Conservation (phyloP, 2,113 vertebrate species). For the Mixornis gularis region DNA sequence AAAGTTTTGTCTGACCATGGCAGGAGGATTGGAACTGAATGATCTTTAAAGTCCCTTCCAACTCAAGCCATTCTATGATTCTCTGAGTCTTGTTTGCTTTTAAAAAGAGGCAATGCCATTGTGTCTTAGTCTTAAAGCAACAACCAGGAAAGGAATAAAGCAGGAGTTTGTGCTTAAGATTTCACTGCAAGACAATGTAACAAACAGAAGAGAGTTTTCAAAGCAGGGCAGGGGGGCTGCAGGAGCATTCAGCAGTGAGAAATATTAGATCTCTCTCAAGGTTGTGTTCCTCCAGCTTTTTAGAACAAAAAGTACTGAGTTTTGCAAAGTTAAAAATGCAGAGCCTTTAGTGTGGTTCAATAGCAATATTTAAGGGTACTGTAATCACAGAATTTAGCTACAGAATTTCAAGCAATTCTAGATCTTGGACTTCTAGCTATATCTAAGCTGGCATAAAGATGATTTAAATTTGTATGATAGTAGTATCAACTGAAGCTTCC, state of each 20-base stretch:
- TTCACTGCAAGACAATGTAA: neutral
- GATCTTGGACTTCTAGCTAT: neutral
- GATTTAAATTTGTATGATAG: neutral
- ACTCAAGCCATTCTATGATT: neutral
- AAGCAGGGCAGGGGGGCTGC: neutral
- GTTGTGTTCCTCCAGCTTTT: neutral
- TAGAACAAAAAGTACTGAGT: neutral
- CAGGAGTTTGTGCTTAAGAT: neutral
- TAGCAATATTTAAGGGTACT: neutral
- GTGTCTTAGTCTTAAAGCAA: neutral
- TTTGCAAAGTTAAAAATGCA: neutral
- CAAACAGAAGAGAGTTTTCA: neutral
- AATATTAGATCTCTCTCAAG: neutral
- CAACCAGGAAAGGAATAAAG: neutral
- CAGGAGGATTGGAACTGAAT: neutral
- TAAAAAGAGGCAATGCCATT: neutral
- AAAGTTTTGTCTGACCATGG: neutral
- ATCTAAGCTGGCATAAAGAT: neutral
- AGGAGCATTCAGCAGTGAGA: neutral
- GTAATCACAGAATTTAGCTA: neutral
- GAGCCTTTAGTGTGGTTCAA: neutral
- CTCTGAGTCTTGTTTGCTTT: neutral
- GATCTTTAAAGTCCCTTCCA: neutral
- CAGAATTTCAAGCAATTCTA: neutral
- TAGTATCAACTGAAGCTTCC: neutral